These are phyloP conservation scores for Lerema accius DNA, from an alignment of 1,140 invertebrate species.

Conservation along the genomic window DNA sequence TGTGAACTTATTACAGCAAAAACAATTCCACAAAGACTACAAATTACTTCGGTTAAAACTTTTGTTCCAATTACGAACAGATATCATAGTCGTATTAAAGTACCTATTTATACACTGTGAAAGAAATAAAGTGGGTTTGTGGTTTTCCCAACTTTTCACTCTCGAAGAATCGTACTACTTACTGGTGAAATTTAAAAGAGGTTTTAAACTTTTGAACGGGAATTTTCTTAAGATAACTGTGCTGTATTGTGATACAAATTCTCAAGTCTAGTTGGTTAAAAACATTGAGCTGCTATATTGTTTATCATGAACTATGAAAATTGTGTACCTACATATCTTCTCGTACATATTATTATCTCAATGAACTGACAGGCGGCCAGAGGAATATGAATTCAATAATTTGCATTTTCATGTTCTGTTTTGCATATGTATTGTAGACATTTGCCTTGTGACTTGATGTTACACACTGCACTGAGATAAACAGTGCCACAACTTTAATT, in stretches of 20 bases:
- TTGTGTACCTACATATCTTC: no score
- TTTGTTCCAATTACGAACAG: no score
- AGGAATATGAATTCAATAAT: conserved; percentile 32
- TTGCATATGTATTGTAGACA: conserved; percentile 28
- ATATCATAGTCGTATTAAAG: no score
- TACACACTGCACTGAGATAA: conserved; percentile 8
- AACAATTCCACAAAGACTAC: no score
- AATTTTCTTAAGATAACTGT: conserved; percentile 17
- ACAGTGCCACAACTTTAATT: background rate
- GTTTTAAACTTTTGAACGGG: conserved; percentile 19
- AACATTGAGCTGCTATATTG: conserved; percentile 7
- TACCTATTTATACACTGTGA: background rate
- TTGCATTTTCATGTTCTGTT: conserved; percentile 31
- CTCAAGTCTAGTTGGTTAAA: conserved; percentile 8
- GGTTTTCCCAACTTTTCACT: background rate
- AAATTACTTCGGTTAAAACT: no score
- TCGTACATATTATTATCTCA: no score
- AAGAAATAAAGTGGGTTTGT: background rate
- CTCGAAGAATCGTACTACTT: conserved; percentile 3
- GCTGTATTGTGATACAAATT: background rate
- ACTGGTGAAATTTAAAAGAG: conserved; percentile 22
- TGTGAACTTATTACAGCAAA: no score
- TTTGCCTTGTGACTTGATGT: conserved; percentile 9
- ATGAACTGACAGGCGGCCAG: background rate
- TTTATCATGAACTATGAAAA: conserved; percentile 5